phyloP scores from a whole-genome alignment of 2,797 vertebrate species.

The Acridotheres tristis region DNA sequence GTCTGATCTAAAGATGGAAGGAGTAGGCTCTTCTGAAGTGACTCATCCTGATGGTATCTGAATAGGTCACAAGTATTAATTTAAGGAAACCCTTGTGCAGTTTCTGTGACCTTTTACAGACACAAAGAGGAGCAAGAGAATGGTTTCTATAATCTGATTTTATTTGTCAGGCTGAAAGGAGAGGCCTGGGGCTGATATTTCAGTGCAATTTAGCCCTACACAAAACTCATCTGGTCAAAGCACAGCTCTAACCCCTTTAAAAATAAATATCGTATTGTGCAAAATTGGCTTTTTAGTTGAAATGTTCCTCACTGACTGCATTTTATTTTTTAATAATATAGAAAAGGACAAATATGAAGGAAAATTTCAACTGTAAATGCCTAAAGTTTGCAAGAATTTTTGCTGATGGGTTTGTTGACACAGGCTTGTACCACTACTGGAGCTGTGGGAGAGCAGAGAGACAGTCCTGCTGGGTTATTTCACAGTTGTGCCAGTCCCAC shows the following conservation, averaged over 20 bases:
- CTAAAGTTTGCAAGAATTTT: neutral
- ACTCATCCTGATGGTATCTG: neutral
- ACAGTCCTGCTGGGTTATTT: no score
- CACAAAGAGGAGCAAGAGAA: fast-evolving
- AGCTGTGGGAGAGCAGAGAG: neutral
- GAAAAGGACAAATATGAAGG: neutral
- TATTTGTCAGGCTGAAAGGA: neutral
- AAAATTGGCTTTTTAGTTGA: neutral
- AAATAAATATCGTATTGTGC: neutral
- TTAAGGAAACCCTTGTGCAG: neutral
- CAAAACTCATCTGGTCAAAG: neutral
- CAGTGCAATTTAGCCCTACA: neutral
- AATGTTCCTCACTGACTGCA: neutral
- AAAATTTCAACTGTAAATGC: neutral
- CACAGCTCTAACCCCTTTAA: neutral
- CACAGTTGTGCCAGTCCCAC: no score
- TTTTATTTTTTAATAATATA: neutral
- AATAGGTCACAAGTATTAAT: neutral
- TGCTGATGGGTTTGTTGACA: neutral
- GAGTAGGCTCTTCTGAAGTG: neutral
- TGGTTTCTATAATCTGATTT: neutral
- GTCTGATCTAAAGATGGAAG: neutral
- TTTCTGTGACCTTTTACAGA: neutral
- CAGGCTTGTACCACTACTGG: fast-evolving
- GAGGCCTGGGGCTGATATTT: neutral